phyloP scores from a whole-genome alignment of 2,888 invertebrate species.

The Julus scandinavius region DNA sequence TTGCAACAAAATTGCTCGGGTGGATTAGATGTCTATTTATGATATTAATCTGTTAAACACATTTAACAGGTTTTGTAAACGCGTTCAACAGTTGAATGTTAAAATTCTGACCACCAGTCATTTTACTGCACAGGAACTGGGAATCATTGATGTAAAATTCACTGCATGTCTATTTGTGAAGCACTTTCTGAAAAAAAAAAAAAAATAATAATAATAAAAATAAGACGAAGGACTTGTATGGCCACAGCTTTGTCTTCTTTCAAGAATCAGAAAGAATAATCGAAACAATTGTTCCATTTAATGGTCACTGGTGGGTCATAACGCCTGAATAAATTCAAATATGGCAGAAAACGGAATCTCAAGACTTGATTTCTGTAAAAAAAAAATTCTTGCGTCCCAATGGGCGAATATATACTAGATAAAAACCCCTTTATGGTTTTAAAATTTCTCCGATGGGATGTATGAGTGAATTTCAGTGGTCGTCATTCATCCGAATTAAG shows the following conservation, averaged over 20 bases:
- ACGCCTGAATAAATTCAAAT: not conserved
- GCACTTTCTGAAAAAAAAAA: no score
- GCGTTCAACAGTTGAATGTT: no score
- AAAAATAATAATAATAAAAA: no score
- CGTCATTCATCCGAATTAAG: not conserved
- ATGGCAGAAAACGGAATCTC: not conserved
- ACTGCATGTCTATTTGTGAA: no score
- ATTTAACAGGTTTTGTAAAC: no score
- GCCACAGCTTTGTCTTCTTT: not conserved
- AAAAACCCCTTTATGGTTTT: conserved; percentile 39
- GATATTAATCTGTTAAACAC: no score
- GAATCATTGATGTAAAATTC: no score
- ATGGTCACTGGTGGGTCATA: not conserved
- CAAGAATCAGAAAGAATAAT: not conserved
- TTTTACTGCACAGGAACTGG: no score
- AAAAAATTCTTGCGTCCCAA: not conserved
- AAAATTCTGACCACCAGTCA: no score
- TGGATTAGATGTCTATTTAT: no score
- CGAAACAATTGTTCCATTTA: not conserved
- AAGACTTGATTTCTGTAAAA: not conserved
- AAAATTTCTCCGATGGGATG: conserved; percentile 42
- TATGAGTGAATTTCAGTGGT: conserved; percentile 17
- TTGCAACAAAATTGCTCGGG: no score
- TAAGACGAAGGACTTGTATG: not conserved
- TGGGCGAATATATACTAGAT: not conserved